A percentile compares a stretch with the other conserved stretches of the same genome.
These are phyloP conservation scores for Calonectris borealis DNA, from an alignment of 2,113 vertebrate genomes.

Conservation along the genomic window DNA sequence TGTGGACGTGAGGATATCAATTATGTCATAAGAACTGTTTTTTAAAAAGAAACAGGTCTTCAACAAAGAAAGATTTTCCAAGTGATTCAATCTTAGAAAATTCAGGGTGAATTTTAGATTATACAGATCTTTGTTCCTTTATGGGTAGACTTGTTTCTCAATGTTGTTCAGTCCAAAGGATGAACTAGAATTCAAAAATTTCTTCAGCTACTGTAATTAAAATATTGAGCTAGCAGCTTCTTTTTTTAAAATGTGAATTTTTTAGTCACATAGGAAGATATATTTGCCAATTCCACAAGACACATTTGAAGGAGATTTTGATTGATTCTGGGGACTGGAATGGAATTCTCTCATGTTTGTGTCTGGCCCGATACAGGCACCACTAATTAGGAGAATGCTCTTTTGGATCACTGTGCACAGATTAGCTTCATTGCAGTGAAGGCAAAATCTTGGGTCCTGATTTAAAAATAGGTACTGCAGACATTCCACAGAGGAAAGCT, in stretches of 20 bases:
- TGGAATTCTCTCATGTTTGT: conserved; percentile 19
- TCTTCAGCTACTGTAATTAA: not conserved
- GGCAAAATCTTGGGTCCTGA: conserved; percentile 48
- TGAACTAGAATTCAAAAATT: not conserved
- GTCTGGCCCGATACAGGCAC: not conserved
- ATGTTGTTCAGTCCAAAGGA: not conserved
- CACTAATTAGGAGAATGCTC: conserved; percentile 15
- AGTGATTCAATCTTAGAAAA: not conserved
- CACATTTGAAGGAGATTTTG: not conserved
- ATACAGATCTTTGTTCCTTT: not conserved
- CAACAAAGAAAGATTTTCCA: not conserved
- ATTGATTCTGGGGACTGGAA: not conserved
- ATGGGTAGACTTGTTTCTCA: not conserved
- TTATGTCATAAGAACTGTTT: not conserved
- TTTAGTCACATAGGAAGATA: not conserved
- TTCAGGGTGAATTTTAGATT: not conserved
- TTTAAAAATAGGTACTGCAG: conserved; percentile 73
- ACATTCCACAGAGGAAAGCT: conserved; percentile 53
- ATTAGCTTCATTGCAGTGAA: conserved; percentile 60
- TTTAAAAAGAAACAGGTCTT: not conserved
- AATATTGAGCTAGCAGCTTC: not conserved
- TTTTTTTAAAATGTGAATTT: not conserved
- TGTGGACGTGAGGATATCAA: not conserved
- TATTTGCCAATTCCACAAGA: not conserved
- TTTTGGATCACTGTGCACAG: conserved; percentile 30